Evolutionary conservation across 2,113 vertebrate species (phyloP), one percentile per base, ranked within the genome.

Genomic region (Trinectes maculatus): DNA sequence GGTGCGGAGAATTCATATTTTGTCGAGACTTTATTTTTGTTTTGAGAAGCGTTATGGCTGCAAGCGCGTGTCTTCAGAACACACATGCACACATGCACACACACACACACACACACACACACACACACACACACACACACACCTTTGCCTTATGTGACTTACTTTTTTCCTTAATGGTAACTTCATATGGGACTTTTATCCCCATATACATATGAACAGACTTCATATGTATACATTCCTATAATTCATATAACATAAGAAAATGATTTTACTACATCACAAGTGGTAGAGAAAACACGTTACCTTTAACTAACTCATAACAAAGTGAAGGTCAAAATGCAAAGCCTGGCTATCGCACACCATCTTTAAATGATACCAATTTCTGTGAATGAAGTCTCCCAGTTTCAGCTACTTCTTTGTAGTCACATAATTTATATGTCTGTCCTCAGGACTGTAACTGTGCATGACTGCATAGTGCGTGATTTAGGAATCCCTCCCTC

Each of bases 1-100:
- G 47, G 33, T 71, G 39, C 36, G 48, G 42, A 71, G 56, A 76
- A 62, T 76, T 43, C 60, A 63, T 54, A 64, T 29, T 65, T 47
- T 51, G 60, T 12, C 29, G 51, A 37, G 33, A 72, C 46, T 71
- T 83, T 22, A 58, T 57, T 68, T 71, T 15, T 44, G 4, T 77
- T 79, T 56, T 12, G 1, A 65, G 34, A 39, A 67, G 39, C 12
- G 22, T 59, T 74, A 54, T 33, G 8, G 31, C 33, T 49, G n/a
- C 33, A 40, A 5, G 9, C 26, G 4, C 47, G 3, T 39, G 8
- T 53, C 43, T 71, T 46, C 16, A n/a, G 8, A n/a, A 47, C 11
- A 53, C 51, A 22, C 29, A 53, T 9, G 29, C 48, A n/a, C 22
- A 16, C 3, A 16, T 5, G 15, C 22, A 25, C 44, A 19, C 51